Evolutionary conservation across 2,888 invertebrate genomes (phyloP).

Genomic region (Cheilosia soror): DNA sequence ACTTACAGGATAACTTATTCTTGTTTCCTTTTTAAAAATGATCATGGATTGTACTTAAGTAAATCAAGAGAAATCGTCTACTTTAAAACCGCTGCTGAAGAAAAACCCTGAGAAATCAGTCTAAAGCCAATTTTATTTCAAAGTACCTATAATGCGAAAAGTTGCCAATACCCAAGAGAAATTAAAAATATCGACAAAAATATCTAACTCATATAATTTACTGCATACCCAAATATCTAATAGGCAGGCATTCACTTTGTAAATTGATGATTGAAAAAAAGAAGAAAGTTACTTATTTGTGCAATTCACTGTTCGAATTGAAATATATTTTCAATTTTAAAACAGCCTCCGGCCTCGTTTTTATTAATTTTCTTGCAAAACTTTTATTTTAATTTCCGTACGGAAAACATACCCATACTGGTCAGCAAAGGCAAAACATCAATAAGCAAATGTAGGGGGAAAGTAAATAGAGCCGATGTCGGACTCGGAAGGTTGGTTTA

Average conservation of each 20-base stretch:
- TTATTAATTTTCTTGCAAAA: conserved; percentile 67
- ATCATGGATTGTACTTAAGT: background rate
- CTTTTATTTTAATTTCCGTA: conserved; percentile 72
- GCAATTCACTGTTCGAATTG: conserved; percentile 51
- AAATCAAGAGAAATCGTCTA: background rate
- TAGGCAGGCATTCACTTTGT: background rate
- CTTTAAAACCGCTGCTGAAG: background rate
- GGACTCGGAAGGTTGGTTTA: conserved; percentile 36
- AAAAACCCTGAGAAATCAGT: background rate
- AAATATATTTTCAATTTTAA: conserved; percentile 65
- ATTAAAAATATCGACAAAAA: too few species aligned
- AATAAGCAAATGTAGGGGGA: conserved; percentile 67
- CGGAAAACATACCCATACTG: conserved; percentile 52
- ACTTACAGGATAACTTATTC: too few species aligned
- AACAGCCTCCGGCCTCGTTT: conserved; percentile 63
- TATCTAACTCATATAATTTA: too few species aligned
- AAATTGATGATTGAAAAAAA: conserved; percentile 7
- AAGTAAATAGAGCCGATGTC: conserved; percentile 55
- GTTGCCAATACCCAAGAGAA: too few species aligned
- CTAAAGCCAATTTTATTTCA: background rate
- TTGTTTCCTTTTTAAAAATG: too few species aligned
- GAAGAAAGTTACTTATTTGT: background rate
- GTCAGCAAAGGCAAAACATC: conserved; percentile 57
- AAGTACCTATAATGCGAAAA: background rate
- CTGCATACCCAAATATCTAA: background rate